Conservation (phyloP, 2,888 invertebrate genomes). For the Drosophila phalerata region DNA sequence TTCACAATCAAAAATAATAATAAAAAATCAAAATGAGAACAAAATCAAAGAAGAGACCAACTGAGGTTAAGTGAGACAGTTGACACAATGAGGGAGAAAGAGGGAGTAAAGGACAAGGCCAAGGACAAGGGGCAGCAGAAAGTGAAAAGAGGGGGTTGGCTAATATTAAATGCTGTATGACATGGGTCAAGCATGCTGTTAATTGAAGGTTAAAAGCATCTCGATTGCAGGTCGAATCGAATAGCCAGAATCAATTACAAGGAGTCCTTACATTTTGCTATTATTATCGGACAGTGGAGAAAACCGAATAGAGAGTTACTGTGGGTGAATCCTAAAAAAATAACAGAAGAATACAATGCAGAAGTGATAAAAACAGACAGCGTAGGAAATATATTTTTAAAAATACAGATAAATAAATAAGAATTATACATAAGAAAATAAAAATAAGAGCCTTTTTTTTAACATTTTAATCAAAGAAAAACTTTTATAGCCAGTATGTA, state of each 20-base stretch:
- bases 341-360: not conserved
- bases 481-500: too few relatives aligned
- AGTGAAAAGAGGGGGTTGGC: conserved; percentile 16
- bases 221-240: conserved; percentile 33
- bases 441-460: too few relatives aligned
- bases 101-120: not conserved
- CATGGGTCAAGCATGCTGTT: conserved; percentile 49
- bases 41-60: conserved; percentile 28
- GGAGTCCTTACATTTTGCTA: not conserved
- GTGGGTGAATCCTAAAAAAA: too few relatives aligned
- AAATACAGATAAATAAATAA: too few relatives aligned
- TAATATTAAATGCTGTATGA: conserved; percentile 34
- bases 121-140: not conserved
- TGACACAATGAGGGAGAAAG: not conserved
- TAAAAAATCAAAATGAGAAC: conserved; percentile 24
- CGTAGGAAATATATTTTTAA: too few relatives aligned
- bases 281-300: not conserved
- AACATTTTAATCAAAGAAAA: too few relatives aligned
- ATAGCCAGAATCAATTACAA: conserved; percentile 4
- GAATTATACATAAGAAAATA: too few relatives aligned
- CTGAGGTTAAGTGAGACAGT: conserved; percentile 35
- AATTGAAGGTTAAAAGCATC: conserved; percentile 48
- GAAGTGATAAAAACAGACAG: not conserved
- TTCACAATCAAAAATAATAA: conserved; percentile 45
- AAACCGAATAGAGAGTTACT: not conserved